phyloP scores from a whole-genome alignment of 1,140 invertebrate genomes.

The Potamilus streckersoni region DNA sequence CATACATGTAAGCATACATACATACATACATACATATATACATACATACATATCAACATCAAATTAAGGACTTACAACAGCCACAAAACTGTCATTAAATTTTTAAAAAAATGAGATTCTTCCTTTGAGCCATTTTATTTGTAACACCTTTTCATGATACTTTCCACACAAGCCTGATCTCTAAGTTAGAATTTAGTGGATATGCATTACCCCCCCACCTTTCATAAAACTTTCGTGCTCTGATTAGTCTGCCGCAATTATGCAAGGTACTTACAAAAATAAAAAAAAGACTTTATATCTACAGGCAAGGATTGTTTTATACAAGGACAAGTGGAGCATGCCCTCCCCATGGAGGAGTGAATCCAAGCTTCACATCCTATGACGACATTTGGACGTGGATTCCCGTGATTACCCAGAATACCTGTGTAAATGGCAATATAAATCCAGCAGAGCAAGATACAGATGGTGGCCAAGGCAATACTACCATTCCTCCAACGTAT shows the following conservation, averaged over 20 bases:
- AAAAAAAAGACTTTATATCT: background rate
- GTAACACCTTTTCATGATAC: background rate
- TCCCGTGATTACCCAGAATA: slow-evolving; percentile 10
- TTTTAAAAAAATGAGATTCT: background rate
- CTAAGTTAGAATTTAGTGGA: background rate
- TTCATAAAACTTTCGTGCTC: background rate
- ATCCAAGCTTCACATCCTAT: slow-evolving; percentile 27
- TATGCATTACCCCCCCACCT: background rate
- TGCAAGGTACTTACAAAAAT: background rate
- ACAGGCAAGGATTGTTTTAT: background rate
- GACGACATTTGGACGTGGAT: slow-evolving; percentile 36
- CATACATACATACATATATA: background rate
- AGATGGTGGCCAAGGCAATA: no score
- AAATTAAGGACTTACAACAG: background rate
- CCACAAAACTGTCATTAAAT: background rate
- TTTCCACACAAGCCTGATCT: background rate
- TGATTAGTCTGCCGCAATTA: background rate
- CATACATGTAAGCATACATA: background rate
- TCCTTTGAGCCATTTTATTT: background rate
- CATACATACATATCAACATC: background rate
- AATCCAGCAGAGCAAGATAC: no score
- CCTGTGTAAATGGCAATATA: no score
- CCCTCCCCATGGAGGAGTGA: slow-evolving; percentile 27
- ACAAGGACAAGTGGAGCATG: background rate
- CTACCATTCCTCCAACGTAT: no score